Base-by-base conservation (phyloP, 2,888 invertebrate genomes). In the Dioctria linearis region DNA sequence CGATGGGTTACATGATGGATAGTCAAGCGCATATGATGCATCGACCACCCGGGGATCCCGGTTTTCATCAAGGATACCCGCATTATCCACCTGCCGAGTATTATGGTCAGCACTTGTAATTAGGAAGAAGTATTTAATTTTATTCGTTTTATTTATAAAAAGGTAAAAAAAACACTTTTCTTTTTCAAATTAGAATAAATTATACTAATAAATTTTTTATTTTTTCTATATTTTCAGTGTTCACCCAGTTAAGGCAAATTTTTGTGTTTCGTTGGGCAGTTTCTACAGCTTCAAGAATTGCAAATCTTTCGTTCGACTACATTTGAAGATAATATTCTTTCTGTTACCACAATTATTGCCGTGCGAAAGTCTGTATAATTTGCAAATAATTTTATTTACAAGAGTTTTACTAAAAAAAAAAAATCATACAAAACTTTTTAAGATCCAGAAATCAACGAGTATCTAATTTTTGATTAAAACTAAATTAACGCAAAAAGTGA, bases 1-100 rank as follows among this genome's bases (percentile, higher is more conserved):
- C 96, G 87, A 96, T 96, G 93, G 96, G 97, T 90, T 97, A 97
- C 90, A 98, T 98, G 95, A 97, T 98, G 96, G 98, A 98, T 91
- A 96, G 96, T 86, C 96, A 96, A 91, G 93, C 93, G 87, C 96
- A 96, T 91, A 97, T 97, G 96, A 96, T 96, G 95, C 96, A 96
- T 92, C 94, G 96, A 92, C 95, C 96, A 88, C 96, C 96, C 85
- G 95, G 95, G 86, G 96, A 96, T 91, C 95, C 96, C 82, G 94
- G 95, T 91, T 96, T 96, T 93, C 96, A 96, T 92, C 96, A 96
- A 91, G 96, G 96, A 89, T 96, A 96, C 91, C 92, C 92, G 86
- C 94, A 94, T 88, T 96, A 96, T 91, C 96, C 94, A 90, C 94
- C 96, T 86, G 95, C 95, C 86, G 96, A 96, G 91, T 96, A 96